Evolutionary conservation across 2,888 invertebrate species (phyloP).

Genomic region (Hofmannophila pseudospretella): DNA sequence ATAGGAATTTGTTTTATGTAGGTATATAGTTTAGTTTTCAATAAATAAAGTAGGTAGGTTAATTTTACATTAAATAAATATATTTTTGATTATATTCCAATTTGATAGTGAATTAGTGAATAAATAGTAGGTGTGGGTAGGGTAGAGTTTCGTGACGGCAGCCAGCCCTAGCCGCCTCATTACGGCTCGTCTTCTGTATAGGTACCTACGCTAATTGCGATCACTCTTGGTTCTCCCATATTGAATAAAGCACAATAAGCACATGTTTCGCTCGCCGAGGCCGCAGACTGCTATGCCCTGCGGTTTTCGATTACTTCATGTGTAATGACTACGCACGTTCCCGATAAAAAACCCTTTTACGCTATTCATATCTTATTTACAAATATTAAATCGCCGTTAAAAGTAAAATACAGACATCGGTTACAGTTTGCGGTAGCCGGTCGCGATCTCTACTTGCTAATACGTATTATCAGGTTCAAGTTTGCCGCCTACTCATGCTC

Average conservation of each 20-base stretch:
- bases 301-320: conserved; percentile 60
- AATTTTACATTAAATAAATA: too few species aligned
- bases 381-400: conserved; percentile 32
- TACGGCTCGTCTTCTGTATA: too few species aligned
- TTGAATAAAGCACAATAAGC: conserved; percentile 54
- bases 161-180: too few species aligned
- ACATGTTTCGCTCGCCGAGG: conserved; percentile 57
- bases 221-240: conserved; percentile 47
- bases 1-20: too few species aligned
- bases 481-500: neutral
- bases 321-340: conserved; percentile 45
- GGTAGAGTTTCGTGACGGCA: too few species aligned
- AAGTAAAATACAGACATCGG: conserved; percentile 26
- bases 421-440: conserved; percentile 44
- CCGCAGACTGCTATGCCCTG: conserved; percentile 55
- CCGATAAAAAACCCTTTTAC: conserved; percentile 32
- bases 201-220: conserved; percentile 55
- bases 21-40: too few species aligned
- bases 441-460: conserved; percentile 16
- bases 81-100: too few species aligned
- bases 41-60: too few species aligned
- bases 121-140: too few species aligned
- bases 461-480: conserved; percentile 11
- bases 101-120: too few species aligned
- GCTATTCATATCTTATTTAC: conserved; percentile 41